Evolutionary conservation across 2,797 vertebrate species (phyloP), one percentile per base, ranked within the genome.

Genomic region (Trematomus bernacchii): DNA sequence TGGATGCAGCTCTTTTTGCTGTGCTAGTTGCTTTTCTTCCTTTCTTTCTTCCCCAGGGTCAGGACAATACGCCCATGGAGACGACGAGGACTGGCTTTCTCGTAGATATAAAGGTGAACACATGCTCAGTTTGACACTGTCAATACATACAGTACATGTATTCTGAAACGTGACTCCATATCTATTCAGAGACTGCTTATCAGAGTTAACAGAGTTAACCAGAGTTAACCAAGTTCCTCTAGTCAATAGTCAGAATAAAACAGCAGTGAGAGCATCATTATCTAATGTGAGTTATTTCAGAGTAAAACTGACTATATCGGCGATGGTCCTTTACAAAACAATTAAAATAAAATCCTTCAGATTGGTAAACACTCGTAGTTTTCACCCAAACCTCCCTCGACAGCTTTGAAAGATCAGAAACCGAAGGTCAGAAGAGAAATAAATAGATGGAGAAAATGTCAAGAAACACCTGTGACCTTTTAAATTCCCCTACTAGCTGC

Each of bases 41-140:
- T 89, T 78, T 86, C 81, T 89, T 81, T 79, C 79, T 53, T 66
- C 65, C 71, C 86, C 96, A 99, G 98, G 98, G 89, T 99, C 98
- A 76, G 98, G 97, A 95, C 96, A 97, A 64, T 96, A 96, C 80
- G 82, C 94, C 60, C 92, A 97, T 85, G 96, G 96, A 95, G 98
- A 99, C 19, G 97, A 98, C 10, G 98, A 98, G 94, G 97, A 97
- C 93, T 93, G 93, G 87, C 96, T 97, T 93, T 94, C 96, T 88
- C 94, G 80, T 95, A 96, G 94, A 95, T 95, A 96, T 86, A 95
- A 95, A 99, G 98, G 98, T 99, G 95, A 98, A 89, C 86, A 89
- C 92, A 91, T 48, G 61, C 71, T 46, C n/a, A 53, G 47, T 62
- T 64, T 72, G 47, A 77, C 44, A 57, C 43, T 48, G 9, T 3